Evolutionary conservation across 2,888 invertebrate genomes (phyloP), one percentile per base, ranked within the genome.

Genomic region (Heliconius ismenius): DNA sequence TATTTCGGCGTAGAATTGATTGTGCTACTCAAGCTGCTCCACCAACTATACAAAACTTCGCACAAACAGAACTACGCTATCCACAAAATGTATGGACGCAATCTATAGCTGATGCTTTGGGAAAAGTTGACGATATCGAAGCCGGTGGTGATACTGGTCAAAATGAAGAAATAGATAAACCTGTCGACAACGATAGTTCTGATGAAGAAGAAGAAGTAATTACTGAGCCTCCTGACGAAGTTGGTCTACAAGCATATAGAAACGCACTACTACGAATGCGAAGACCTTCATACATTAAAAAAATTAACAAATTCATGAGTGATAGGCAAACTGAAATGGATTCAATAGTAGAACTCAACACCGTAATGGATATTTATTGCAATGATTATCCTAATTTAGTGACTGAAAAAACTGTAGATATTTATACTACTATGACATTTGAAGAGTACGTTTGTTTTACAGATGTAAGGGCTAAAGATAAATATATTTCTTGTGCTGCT

Each of bases 11-110:
- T 70, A 91, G 96, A 83, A 91, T 97, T 15, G 95, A 96, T 79
- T 91, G 91, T 15, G 94, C 86, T 0, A 87, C 93, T 13, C 97
- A 97, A 87, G 95, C 95, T 4, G 94, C 95, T 21, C 95, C 96
- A 0, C 77, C 86, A 0, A 89, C 85, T 69, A 78, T 87, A 0
- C 84, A 92, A 24, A 91, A 90, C 78, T 92, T 93, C 79, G 96
- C 96, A 54, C 97, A 97, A 91, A 97, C 97, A 0, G 92, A 91
- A 74, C 95, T 96, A 21, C 95, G 95, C 62, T 96, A 96, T 86
- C 96, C 96, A 1, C 92, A 95, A 78, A 97, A 97, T 86, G 94
- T 95, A 78, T 96, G 96, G 95, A 96, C 96, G 0, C 97, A 97
- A 84, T 96, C 94, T 2, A 89, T 92, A 80, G 90, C 91, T 32